These are phyloP conservation scores for Apogon talboti DNA, from an alignment of 2,797 vertebrate species.

Conservation along the genomic window DNA sequence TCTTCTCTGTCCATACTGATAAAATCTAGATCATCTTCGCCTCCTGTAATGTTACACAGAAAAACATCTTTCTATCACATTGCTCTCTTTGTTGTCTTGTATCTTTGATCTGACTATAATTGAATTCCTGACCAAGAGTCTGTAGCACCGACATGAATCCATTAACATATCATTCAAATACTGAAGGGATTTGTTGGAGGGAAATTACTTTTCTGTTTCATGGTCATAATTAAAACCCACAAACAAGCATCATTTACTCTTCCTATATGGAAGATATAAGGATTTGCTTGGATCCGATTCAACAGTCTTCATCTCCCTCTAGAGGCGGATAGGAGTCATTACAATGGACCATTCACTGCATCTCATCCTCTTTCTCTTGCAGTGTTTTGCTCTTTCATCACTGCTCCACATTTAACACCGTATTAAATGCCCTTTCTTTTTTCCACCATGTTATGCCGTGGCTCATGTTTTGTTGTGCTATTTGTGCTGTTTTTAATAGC, in stretches of 20 bases:
- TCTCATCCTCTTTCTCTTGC: not conserved
- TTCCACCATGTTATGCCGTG: not conserved
- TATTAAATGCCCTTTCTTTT: no score
- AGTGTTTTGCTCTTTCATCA: constrained; percentile 30
- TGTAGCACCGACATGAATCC: constrained; percentile 8
- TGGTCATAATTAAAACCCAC: constrained; percentile 7
- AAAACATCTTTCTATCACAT: constrained; percentile 11
- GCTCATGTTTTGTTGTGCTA: not conserved
- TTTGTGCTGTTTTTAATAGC: not conserved
- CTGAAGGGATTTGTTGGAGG: not conserved
- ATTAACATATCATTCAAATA: constrained; percentile 12
- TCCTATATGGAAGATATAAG: not conserved
- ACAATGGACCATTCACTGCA: not conserved
- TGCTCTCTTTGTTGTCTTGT: constrained; percentile 26
- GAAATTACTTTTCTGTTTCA: constrained; percentile 23
- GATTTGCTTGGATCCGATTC: constrained; percentile 14
- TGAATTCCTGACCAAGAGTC: constrained; percentile 26
- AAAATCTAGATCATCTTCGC: constrained; percentile 22
- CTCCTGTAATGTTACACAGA: constrained; percentile 29
- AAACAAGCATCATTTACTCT: not conserved
- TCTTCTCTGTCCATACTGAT: constrained; percentile 16
- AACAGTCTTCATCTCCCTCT: constrained; percentile 65
- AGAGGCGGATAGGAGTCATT: constrained; percentile 39
- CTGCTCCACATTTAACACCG: not conserved
- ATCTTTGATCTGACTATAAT: constrained; percentile 43